phyloP scores from a whole-genome alignment of 2,888 invertebrate genomes.

The Xanthia togata region DNA sequence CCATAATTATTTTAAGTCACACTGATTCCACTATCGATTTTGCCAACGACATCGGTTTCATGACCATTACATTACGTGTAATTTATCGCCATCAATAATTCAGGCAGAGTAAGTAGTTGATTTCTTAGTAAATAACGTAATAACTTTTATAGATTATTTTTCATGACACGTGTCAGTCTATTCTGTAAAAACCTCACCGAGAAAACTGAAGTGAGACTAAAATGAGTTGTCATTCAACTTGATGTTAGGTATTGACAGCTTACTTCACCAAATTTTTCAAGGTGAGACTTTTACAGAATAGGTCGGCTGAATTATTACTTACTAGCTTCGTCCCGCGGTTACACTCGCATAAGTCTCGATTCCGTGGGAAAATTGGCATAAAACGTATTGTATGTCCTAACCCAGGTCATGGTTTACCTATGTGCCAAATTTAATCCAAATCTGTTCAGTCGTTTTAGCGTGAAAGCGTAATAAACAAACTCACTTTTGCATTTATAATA shows the following conservation, averaged over 20 bases:
- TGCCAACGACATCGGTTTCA: constrained; percentile 19
- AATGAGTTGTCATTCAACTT: not conserved
- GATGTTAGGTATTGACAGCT: not conserved
- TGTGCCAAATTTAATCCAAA: no score
- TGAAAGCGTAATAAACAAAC: no score
- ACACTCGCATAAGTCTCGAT: no score
- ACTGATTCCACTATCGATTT: constrained; percentile 19
- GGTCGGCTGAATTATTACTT: not conserved
- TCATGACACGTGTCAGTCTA: not conserved
- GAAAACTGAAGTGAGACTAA: not conserved
- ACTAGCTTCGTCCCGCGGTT: no score
- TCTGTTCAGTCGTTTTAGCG: no score
- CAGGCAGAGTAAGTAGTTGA: constrained; percentile 8
- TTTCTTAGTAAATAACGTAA: constrained; percentile 35
- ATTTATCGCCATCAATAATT: constrained; percentile 50
- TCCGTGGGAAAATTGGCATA: no score
- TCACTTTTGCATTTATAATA: no score
- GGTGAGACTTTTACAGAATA: not conserved
- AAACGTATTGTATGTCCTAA: no score
- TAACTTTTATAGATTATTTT: constrained; percentile 33
- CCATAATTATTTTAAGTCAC: constrained; percentile 13
- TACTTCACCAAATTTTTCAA: not conserved
- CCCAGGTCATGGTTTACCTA: no score
- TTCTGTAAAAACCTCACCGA: not conserved
- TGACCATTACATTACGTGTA: constrained; percentile 27